Evolutionary conservation across 2,113 vertebrate genomes (phyloP).

Genomic region (Sebastes fasciatus): DNA sequence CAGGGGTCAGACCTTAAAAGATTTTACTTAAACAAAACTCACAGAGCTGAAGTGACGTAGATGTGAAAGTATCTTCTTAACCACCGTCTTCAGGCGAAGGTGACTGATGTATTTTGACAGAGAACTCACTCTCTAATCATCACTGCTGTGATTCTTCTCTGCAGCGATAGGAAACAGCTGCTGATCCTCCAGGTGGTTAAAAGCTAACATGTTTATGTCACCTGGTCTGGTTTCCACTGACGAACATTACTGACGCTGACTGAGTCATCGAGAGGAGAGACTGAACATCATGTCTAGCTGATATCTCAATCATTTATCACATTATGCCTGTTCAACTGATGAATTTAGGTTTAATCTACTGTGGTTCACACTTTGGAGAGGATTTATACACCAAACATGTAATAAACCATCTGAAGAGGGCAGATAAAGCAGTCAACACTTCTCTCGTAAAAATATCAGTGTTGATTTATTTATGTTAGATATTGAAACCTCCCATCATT

Average conservation of each 20-base stretch:
- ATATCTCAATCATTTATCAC: neutral
- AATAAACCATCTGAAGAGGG: neutral
- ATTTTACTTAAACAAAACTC: neutral
- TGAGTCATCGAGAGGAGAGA: constrained; percentile 41
- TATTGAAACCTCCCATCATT: neutral
- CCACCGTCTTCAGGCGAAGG: neutral
- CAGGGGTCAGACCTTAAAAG: constrained; percentile 10
- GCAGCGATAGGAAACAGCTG: constrained; percentile 50
- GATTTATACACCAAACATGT: no score
- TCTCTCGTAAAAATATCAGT: neutral
- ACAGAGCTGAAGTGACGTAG: neutral
- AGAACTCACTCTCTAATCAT: neutral
- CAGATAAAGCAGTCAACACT: neutral
- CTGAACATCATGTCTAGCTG: constrained; percentile 12
- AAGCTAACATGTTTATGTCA: constrained; percentile 18
- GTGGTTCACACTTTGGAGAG: neutral
- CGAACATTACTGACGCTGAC: neutral
- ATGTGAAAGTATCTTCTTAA: neutral
- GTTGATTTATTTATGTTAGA: neutral
- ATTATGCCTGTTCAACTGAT: neutral
- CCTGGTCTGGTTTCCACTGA: constrained; percentile 32
- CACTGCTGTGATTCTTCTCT: neutral
- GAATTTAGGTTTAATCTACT: neutral
- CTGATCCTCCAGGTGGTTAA: constrained; percentile 34
- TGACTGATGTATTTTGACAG: constrained; percentile 29